These are phyloP conservation scores for Galagoides demidoff DNA, from an alignment of 2,797 vertebrate species.

Conservation along the genomic window DNA sequence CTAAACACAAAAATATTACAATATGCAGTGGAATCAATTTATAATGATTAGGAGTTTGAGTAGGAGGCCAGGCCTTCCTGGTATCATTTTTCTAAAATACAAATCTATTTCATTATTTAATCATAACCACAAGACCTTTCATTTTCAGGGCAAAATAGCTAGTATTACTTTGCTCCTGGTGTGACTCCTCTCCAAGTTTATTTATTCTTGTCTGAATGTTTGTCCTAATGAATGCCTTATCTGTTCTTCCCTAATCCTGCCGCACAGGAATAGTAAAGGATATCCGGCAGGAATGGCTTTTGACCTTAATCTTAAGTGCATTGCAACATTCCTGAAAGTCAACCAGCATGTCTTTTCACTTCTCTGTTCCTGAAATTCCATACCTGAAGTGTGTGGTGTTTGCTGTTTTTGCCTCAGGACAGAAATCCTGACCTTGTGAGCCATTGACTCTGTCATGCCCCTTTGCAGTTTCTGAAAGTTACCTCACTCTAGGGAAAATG, in stretches of 20 bases:
- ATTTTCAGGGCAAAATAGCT: constrained; percentile 60
- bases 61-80: constrained; percentile 30
- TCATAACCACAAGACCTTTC: constrained; percentile 73
- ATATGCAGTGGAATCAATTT: constrained; percentile 44
- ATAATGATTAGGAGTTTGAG: constrained; percentile 42
- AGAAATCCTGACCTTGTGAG: constrained; percentile 55
- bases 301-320: constrained; percentile 64
- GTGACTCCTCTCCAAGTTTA: constrained; percentile 44
- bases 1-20: constrained; percentile 35
- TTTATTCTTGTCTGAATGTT: constrained; percentile 71
- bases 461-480: constrained; percentile 36
- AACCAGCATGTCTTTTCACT: constrained; percentile 45
- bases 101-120: constrained; percentile 55
- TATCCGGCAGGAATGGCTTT: constrained; percentile 34
- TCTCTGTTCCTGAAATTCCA: constrained; percentile 64
- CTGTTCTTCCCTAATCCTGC: constrained; percentile 62
- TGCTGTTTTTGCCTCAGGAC: constrained; percentile 58
- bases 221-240: constrained; percentile 66
- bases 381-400: constrained; percentile 50
- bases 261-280: constrained; percentile 42
- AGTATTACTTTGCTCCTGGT: constrained; percentile 41
- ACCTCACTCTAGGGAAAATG: constrained; percentile 9
- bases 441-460: not conserved
- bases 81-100: constrained; percentile 54
- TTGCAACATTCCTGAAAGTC: constrained; percentile 75